These are phyloP conservation scores for Piscicola geometra DNA, from an alignment of 2,888 invertebrate genomes.

Conservation along the genomic window DNA sequence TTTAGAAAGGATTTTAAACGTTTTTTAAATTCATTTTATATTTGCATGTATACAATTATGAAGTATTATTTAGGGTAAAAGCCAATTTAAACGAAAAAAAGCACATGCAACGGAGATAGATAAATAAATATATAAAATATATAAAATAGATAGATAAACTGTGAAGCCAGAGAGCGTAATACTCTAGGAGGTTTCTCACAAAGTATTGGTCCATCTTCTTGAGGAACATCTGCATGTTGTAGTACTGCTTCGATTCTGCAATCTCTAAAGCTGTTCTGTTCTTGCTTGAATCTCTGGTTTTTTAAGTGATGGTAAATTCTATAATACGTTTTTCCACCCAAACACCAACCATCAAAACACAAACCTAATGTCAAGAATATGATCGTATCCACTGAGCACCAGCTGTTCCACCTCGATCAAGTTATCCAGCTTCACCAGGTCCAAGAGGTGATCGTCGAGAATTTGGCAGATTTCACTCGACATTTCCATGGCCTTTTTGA, in stretches of 20 bases:
- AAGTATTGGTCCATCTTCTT: conserved; percentile 48
- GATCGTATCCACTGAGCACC: conserved; percentile 51
- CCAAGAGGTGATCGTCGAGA: conserved; percentile 45
- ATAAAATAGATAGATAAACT: conserved; percentile 8
- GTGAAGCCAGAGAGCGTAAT: not conserved
- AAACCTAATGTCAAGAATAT: conserved; percentile 46
- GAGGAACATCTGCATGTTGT: conserved; percentile 48
- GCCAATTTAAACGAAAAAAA: too few relatives aligned
- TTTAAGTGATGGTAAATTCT: too few relatives aligned
- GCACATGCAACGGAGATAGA: not conserved
- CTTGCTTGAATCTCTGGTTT: conserved; percentile 38
- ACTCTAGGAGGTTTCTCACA: too few relatives aligned
- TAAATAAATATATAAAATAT: not conserved
- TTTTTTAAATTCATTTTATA: too few relatives aligned
- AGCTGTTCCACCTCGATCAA: conserved; percentile 46
- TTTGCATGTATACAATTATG: too few relatives aligned
- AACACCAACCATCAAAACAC: not conserved
- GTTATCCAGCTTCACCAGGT: conserved; percentile 42
- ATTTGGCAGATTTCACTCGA: conserved; percentile 42
- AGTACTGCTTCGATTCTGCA: conserved; percentile 48
- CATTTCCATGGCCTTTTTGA: too few relatives aligned
- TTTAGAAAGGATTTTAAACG: too few relatives aligned
- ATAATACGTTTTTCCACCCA: not conserved
- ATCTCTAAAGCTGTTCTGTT: conserved; percentile 47
- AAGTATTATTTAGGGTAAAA: too few relatives aligned